Conservation (phyloP, 2,113 vertebrate genomes). For the Mesembrinibis cayennensis region DNA sequence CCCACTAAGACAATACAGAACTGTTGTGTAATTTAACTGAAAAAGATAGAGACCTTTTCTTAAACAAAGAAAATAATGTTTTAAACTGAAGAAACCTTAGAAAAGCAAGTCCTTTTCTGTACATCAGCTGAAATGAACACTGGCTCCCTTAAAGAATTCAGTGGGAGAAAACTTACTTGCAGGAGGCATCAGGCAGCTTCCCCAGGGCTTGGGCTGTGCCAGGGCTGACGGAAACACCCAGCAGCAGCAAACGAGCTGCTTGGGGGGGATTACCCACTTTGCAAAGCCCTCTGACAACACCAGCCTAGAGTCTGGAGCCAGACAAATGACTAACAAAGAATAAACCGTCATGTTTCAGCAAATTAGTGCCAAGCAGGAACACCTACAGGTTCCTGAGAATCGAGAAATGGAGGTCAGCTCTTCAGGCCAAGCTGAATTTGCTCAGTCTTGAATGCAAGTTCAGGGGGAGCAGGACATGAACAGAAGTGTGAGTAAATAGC, state of each 20-base stretch:
- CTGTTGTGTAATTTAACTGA: not conserved
- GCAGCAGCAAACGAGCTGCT: not conserved
- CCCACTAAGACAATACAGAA: accelerated
- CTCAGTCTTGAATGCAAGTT: not conserved
- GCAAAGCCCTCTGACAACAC: not conserved
- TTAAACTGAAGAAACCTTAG: not conserved
- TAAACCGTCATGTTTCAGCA: not conserved
- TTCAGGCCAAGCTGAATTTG: not conserved
- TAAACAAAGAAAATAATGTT: not conserved
- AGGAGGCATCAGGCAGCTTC: not conserved
- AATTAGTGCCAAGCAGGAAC: not conserved
- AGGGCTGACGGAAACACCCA: not conserved
- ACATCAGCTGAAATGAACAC: not conserved
- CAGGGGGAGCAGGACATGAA: not conserved
- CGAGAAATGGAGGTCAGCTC: not conserved
- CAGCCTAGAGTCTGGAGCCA: not conserved
- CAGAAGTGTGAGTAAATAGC: not conserved
- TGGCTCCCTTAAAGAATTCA: not conserved
- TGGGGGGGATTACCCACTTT: not conserved
- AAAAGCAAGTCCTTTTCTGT: not conserved
- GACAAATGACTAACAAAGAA: not conserved
- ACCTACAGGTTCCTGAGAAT: not conserved
- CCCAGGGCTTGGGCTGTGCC: accelerated
- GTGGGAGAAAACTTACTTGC: not conserved
- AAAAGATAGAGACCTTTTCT: not conserved